A percentile compares a stretch with the other conserved stretches of the same genome.
These are phyloP conservation scores for Leucophora obtusa DNA, from an alignment of 2,888 invertebrate species.

Conservation along the genomic window DNA sequence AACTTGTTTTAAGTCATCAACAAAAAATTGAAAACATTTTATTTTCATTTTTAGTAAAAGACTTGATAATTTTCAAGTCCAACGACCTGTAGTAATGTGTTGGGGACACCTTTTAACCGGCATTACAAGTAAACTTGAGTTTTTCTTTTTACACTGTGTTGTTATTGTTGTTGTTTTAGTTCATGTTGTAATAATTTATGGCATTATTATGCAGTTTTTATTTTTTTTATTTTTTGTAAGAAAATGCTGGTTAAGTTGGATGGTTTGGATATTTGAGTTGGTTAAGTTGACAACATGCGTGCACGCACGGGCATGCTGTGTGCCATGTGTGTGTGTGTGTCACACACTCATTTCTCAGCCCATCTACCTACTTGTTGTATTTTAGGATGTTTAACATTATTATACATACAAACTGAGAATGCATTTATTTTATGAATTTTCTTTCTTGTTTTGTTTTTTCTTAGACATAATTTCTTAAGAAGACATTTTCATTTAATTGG, in stretches of 20 bases:
- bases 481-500: constrained; percentile 51
- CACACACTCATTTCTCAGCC: background rate
- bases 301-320: constrained; percentile 33
- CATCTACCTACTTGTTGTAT: background rate
- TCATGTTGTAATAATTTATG: constrained; percentile 62
- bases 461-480: constrained; percentile 39
- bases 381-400: background rate
- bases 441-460: background rate
- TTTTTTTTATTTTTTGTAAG: constrained; percentile 3
- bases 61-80: constrained; percentile 36
- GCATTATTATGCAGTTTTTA: constrained; percentile 60
- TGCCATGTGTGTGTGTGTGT: background rate
- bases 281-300: constrained; percentile 56
- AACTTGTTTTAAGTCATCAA: constrained; percentile 48
- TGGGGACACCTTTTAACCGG: constrained; percentile 39
- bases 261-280: background rate
- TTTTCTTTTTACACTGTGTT: constrained; percentile 31
- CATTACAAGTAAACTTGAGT: constrained; percentile 36
- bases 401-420: no score
- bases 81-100: constrained; percentile 42
- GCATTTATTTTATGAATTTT: background rate
- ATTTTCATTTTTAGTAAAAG: constrained; percentile 2
- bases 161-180: constrained; percentile 11
- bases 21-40: constrained; percentile 42
- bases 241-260: constrained; percentile 30